Conservation (phyloP, 2,797 vertebrate genomes). For the Geotrypetes seraphini region DNA sequence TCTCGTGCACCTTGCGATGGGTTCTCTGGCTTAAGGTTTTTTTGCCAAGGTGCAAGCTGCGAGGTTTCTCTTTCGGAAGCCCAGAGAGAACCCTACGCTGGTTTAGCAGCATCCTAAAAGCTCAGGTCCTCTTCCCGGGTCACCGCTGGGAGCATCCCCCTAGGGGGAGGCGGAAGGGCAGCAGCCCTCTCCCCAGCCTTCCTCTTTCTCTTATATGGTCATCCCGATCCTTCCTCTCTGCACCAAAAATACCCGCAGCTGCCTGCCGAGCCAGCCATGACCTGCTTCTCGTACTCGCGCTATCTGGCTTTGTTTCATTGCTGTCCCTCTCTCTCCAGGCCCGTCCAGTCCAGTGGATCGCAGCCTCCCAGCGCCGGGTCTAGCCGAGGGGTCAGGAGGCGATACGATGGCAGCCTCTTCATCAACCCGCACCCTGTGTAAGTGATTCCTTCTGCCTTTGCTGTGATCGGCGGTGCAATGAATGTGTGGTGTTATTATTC, state of each 20-base stretch:
- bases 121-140: too few relatives aligned
- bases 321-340: constrained; percentile 48
- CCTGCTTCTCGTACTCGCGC: constrained; percentile 81
- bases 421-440: constrained; percentile 44
- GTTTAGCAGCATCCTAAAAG: too few relatives aligned
- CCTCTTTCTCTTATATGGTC: constrained; percentile 87
- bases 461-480: too few relatives aligned
- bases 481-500: too few relatives aligned
- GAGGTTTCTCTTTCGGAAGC: constrained; percentile 30
- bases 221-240: constrained; percentile 68
- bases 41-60: too few relatives aligned
- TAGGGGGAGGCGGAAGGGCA: constrained; percentile 36
- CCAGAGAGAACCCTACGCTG: too few relatives aligned
- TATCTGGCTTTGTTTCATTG: constrained; percentile 85
- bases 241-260: constrained; percentile 97
- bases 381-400: constrained; percentile 65
- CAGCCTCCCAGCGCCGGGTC: constrained; percentile 29
- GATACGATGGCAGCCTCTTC: constrained; percentile 50
- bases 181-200: too few relatives aligned
- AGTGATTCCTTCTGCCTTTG: constrained; percentile 47
- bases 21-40: too few relatives aligned
- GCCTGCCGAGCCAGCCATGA: constrained; percentile 68
- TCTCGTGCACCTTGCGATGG: too few relatives aligned
- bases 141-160: too few relatives aligned
- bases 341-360: constrained; percentile 11